Conservation (phyloP, 2,888 invertebrate genomes). For the Ptilodon capucinus region DNA sequence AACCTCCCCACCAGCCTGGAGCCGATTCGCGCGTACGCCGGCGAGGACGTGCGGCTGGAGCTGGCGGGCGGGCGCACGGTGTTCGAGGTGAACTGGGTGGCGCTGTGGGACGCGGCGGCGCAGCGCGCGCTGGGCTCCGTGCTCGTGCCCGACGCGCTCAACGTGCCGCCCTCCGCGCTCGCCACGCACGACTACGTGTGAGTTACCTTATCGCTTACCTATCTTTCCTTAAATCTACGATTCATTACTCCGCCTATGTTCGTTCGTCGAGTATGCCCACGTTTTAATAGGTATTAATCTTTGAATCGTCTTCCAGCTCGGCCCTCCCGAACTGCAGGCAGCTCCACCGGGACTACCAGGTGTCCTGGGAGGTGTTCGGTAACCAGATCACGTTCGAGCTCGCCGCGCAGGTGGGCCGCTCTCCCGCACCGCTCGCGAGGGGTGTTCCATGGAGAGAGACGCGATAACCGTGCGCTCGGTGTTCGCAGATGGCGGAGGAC, state of each 20-base stretch:
- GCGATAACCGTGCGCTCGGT: neutral
- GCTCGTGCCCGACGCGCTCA: constrained; percentile 88
- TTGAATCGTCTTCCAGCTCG: constrained; percentile 59
- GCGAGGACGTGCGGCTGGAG: constrained; percentile 88
- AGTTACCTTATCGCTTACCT: no score
- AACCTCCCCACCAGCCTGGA: constrained; percentile 87
- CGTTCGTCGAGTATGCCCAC: no score
- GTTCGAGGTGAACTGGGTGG: constrained; percentile 92
- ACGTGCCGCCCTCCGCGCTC: constrained; percentile 92
- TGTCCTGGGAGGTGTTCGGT: constrained; percentile 96
- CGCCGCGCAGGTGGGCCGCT: constrained; percentile 85
- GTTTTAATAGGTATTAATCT: no score
- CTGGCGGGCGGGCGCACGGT: constrained; percentile 92
- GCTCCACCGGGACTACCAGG: constrained; percentile 91
- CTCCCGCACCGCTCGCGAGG: neutral
- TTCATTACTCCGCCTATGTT: no score
- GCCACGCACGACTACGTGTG: constrained; percentile 46
- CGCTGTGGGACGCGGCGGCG: constrained; percentile 87
- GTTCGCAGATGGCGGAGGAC: constrained; percentile 78
- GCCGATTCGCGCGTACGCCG: constrained; percentile 87
- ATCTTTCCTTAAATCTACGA: no score
- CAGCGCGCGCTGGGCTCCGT: constrained; percentile 67
- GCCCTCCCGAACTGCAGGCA: constrained; percentile 92
- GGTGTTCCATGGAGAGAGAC: neutral
- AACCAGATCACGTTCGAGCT: constrained; percentile 93